Evolutionary conservation across 2,113 vertebrate species (phyloP).

Genomic region (Apus apus): DNA sequence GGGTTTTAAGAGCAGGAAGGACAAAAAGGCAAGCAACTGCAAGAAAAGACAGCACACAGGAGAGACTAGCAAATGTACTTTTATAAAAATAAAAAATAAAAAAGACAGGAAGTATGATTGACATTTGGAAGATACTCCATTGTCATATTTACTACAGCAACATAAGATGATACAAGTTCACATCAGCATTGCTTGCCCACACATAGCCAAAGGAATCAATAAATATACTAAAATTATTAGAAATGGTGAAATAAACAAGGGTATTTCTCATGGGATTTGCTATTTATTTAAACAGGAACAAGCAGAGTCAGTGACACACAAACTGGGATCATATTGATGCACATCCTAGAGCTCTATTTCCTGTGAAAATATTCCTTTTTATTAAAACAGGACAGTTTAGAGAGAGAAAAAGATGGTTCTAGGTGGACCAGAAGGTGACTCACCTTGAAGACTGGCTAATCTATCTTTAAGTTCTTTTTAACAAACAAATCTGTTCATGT

Average conservation of each 20-base stretch:
- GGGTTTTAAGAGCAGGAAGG: conserved; percentile 21
- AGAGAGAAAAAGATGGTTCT: neutral
- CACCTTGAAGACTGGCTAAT: neutral
- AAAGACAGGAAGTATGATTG: neutral
- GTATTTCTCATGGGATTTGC: neutral
- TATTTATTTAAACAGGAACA: neutral
- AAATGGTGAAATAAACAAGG: neutral
- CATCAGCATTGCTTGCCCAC: neutral
- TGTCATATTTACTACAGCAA: neutral
- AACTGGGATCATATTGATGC: neutral
- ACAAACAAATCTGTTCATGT: neutral
- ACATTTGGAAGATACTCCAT: neutral
- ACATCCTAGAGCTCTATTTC: neutral
- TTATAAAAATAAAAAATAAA: neutral
- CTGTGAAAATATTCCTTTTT: neutral
- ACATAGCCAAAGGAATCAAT: neutral
- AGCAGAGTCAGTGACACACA: neutral
- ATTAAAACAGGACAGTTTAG: neutral
- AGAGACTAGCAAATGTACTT: neutral
- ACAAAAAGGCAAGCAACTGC: conserved; percentile 25
- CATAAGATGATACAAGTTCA: neutral
- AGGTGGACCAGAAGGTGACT: neutral
- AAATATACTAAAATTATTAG: neutral
- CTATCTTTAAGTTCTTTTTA: neutral
- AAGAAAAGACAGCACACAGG: neutral